Base-by-base conservation (phyloP, 2,888 invertebrate species). In the Heliconius charithonia region DNA sequence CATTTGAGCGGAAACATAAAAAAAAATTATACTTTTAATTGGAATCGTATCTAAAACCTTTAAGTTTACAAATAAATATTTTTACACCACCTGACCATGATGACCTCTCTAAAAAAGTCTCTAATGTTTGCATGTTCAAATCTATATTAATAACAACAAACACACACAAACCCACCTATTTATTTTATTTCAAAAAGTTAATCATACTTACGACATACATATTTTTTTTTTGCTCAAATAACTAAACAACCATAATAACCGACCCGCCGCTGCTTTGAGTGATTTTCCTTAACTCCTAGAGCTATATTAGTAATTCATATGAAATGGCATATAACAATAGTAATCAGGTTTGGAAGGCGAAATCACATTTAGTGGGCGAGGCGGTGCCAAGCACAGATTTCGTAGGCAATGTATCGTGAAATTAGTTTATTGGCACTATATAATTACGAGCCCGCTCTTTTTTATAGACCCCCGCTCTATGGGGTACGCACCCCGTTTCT, bases 391-490 rank as follows among this genome's bases (percentile, higher is more conserved):
- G 94, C 93, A 91, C 95, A 94, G 95, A 94, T 95, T 95, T 94
- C 90, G 92, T 89, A 90, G 93, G 92, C 95, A 94, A 94, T 94
- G 94, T 95, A 94, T 94, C 95, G 94, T 95, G 93, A 95, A 95
- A 95, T 95, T 94, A 95, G 95, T 94, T 95, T 95, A 94, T 93
- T 93, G 92, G 92, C 92, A 94, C 93, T 94, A 94, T 95, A 94
- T 95, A 95, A 95, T 95, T 95, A 95, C 91, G 92, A 89, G 89
- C 91, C 93, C 93, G 90, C 88, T 89, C 89, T 93, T 94, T 67
- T 94, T 94, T 94, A 93, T 92, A 87, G 90, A 86, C 91, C 91
- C 90, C 87, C 85, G 84, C 90, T 87, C 85, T 7, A 45, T 85
- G 86, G 87, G 89, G 89, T 85, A 85, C 85, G 84, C 83, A 9